Evolutionary conservation across 1,140 invertebrate genomes (phyloP).

Genomic region (Choristoneura fumiferana): DNA sequence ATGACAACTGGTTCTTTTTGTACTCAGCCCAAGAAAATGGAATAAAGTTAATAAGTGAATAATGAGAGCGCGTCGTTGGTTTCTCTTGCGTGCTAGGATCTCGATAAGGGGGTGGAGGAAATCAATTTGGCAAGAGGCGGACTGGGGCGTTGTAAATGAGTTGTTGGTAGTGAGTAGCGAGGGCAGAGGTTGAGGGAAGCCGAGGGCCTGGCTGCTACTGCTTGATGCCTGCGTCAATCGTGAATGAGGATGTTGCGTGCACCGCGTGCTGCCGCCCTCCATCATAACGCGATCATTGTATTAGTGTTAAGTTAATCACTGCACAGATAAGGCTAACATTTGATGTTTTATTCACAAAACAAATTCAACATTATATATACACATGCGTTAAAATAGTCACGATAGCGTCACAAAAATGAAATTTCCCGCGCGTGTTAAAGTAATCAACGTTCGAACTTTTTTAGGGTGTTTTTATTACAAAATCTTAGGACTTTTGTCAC

Average conservation of each 20-base stretch:
- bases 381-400: background rate
- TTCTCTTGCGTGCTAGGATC: background rate
- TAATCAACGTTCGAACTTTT: background rate
- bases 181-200: too few relatives aligned
- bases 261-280: constrained; percentile 22
- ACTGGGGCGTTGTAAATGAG: background rate
- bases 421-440: background rate
- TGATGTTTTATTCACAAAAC: constrained; percentile 31
- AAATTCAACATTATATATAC: constrained; percentile 14
- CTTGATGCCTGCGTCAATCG: constrained; percentile 45
- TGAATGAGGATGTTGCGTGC: constrained; percentile 58
- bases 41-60: background rate
- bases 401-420: background rate
- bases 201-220: too few relatives aligned
- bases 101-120: constrained; percentile 13
- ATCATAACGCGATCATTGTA: constrained; percentile 62
- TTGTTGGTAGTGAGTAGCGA: background rate
- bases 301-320: constrained; percentile 49
- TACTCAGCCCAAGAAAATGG: background rate
- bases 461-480: background rate
- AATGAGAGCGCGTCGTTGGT: background rate
- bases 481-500: constrained; percentile 27
- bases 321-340: constrained; percentile 34
- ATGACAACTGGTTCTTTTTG: background rate
- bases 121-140: constrained; percentile 15